A percentile compares a stretch with the other conserved stretches of the same genome.
Conservation (phyloP, 92 coral and sea anemone species). For the Hydrozoanthus gracilis region DNA sequence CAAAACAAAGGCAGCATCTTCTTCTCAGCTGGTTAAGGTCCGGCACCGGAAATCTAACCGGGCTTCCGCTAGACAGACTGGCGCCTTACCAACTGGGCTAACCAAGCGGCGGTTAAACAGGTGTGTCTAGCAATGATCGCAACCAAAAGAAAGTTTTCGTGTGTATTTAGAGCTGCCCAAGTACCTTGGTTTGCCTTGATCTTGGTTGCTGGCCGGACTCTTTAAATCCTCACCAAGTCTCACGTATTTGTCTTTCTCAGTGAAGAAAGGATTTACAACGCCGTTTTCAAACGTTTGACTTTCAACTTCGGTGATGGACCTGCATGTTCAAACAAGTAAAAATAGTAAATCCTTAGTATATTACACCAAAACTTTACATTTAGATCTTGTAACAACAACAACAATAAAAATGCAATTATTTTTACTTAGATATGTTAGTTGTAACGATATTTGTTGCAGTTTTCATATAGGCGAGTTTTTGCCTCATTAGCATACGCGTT, state of each 20-base stretch:
- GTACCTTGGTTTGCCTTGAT: slow-evolving; percentile 24
- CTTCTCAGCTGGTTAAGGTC: no score
- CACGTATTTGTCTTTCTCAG: slow-evolving; percentile 32
- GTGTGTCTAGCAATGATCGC: not conserved
- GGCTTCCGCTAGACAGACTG: no score
- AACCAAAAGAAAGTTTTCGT: not conserved
- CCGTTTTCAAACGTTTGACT: slow-evolving; percentile 43
- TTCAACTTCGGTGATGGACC: not conserved
- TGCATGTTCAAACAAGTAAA: not conserved
- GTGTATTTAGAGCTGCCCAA: no score
- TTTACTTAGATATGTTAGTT: no score
- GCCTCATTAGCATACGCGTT: no score
- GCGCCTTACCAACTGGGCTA: no score
- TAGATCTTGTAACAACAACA: not conserved
- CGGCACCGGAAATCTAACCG: no score
- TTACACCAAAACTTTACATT: not conserved
- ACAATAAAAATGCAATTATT: not conserved
- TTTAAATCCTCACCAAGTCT: slow-evolving; percentile 21
- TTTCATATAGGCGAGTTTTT: no score
- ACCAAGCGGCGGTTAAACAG: no score
- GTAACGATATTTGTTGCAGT: no score
- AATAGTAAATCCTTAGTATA: not conserved
- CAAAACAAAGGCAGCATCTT: no score
- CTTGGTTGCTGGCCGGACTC: not conserved
- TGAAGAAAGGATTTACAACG: slow-evolving; percentile 27